Conservation (phyloP, 1,140 invertebrate species). For the Euglossa dilemma region DNA sequence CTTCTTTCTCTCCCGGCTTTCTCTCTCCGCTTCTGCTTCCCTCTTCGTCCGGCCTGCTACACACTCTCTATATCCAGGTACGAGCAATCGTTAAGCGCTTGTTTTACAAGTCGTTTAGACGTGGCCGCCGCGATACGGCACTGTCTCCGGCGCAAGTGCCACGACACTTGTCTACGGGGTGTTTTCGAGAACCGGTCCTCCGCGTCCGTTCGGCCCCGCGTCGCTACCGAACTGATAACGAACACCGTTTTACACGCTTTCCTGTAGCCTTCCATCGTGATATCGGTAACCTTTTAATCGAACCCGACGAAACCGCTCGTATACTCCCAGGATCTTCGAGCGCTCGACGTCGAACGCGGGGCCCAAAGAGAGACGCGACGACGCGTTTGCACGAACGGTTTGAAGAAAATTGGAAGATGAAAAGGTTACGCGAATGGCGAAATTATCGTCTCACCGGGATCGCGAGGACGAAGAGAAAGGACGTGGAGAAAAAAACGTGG, state of each 20-base stretch:
- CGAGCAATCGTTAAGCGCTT: slow-evolving; percentile 81
- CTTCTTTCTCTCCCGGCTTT: background rate
- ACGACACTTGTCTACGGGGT: slow-evolving; percentile 71
- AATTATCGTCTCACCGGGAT: slow-evolving; percentile 5
- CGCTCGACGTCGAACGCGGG: too few species aligned
- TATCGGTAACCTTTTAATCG: background rate
- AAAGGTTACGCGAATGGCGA: background rate
- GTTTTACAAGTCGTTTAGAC: slow-evolving; percentile 82
- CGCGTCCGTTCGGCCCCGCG: background rate
- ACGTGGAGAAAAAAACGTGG: background rate
- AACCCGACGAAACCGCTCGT: too few species aligned
- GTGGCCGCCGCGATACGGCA: slow-evolving; percentile 73
- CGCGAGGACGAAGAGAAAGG: background rate
- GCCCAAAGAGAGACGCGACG: too few species aligned
- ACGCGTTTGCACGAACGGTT: too few species aligned
- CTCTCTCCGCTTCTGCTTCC: slow-evolving; percentile 15
- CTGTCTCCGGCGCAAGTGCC: slow-evolving; percentile 67
- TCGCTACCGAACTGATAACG: slow-evolving; percentile 71
- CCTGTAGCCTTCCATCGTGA: background rate
- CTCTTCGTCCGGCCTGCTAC: slow-evolving; percentile 2
- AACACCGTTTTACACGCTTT: background rate
- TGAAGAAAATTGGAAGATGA: background rate
- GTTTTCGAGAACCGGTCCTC: slow-evolving; percentile 73
- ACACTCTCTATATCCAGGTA: slow-evolving; percentile 55
- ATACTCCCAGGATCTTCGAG: too few species aligned